Conservation (phyloP, 2,113 vertebrate genomes). For the Prochilodus magdalenae region DNA sequence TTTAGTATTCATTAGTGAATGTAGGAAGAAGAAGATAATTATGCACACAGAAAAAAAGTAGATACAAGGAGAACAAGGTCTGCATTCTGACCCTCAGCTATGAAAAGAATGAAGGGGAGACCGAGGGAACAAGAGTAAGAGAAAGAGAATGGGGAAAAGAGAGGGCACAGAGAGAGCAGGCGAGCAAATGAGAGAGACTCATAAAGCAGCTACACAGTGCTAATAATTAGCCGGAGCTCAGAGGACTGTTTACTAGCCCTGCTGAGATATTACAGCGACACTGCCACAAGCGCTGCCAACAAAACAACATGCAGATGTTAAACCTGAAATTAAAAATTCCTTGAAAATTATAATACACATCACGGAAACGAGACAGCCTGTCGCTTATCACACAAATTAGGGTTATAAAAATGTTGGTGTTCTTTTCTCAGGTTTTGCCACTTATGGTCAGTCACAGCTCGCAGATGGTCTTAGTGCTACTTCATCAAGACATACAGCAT, state of each 20-base stretch:
- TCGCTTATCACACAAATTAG: slow-evolving; percentile 19
- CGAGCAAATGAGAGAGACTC: neutral
- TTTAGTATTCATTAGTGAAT: slow-evolving; percentile 15
- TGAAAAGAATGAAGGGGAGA: slow-evolving; percentile 13
- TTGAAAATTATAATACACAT: neutral
- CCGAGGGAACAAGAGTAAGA: neutral
- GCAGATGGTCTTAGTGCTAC: too few relatives aligned
- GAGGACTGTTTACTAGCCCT: slow-evolving; percentile 15
- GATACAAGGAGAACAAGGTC: neutral
- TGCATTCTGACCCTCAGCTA: neutral
- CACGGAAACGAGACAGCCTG: slow-evolving; percentile 26
- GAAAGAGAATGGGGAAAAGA: neutral
- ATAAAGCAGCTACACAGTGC: slow-evolving; percentile 27
- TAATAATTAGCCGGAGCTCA: slow-evolving; percentile 40
- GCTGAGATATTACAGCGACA: slow-evolving; percentile 22
- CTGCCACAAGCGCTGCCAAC: slow-evolving; percentile 8
- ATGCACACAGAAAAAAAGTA: neutral
- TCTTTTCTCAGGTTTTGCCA: too few relatives aligned
- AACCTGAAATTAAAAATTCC: slow-evolving; percentile 34
- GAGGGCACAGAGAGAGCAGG: neutral
- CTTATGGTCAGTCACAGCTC: too few relatives aligned
- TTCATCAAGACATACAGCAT: too few relatives aligned
- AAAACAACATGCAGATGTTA: slow-evolving; percentile 31
- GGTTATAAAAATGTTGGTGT: too few relatives aligned
- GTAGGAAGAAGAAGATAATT: slow-evolving; percentile 26